A percentile compares a stretch with the other conserved stretches of the same genome.
Evolutionary conservation across 2,888 invertebrate species (phyloP).

Genomic region (Dasysyrphus albostriatus): DNA sequence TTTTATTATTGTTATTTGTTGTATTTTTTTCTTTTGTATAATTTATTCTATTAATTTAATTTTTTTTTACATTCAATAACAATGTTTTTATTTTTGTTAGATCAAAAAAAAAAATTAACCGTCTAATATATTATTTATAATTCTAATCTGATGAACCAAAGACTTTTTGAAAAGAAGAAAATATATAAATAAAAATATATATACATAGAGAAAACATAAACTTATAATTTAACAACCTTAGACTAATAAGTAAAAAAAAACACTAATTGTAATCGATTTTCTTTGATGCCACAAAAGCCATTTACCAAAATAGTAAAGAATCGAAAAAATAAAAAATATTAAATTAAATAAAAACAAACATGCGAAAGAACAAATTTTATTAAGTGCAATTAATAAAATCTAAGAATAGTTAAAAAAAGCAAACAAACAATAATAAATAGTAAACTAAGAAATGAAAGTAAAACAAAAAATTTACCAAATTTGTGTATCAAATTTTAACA

Average conservation of each 20-base stretch:
- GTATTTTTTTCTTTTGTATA: slow-evolving; percentile 58
- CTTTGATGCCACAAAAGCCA: slow-evolving; percentile 73
- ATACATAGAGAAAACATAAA: slow-evolving; percentile 29
- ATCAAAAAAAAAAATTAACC: slow-evolving; percentile 44
- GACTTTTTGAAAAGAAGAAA: slow-evolving; percentile 65
- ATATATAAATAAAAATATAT: slow-evolving; percentile 29
- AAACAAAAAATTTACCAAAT: slow-evolving; percentile 36
- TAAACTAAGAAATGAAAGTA: slow-evolving; percentile 45
- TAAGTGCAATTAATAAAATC: slow-evolving; percentile 76
- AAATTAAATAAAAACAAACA: slow-evolving; percentile 44
- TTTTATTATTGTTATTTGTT: slow-evolving; percentile 67
- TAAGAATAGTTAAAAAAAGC: slow-evolving; percentile 70
- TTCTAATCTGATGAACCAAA: slow-evolving; percentile 74
- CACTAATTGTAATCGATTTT: slow-evolving; percentile 68
- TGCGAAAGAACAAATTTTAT: slow-evolving; percentile 75
- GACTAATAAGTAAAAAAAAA: slow-evolving; percentile 51
- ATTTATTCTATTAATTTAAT: slow-evolving; percentile 64
- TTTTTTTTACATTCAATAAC: slow-evolving; percentile 43
- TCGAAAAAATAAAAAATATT: slow-evolving; percentile 55
- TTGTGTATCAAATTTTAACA: slow-evolving; percentile 62
- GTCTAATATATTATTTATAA: slow-evolving; percentile 59
- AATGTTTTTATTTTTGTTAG: slow-evolving; percentile 44
- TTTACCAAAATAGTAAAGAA: slow-evolving; percentile 74
- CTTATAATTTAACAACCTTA: slow-evolving; percentile 64
- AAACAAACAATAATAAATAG: slow-evolving; percentile 60